A percentile compares a stretch with the other conserved stretches of the same genome.
These are phyloP conservation scores for Halcyon smyrnensis DNA, from an alignment of 2,797 vertebrate species.

Conservation along the genomic window DNA sequence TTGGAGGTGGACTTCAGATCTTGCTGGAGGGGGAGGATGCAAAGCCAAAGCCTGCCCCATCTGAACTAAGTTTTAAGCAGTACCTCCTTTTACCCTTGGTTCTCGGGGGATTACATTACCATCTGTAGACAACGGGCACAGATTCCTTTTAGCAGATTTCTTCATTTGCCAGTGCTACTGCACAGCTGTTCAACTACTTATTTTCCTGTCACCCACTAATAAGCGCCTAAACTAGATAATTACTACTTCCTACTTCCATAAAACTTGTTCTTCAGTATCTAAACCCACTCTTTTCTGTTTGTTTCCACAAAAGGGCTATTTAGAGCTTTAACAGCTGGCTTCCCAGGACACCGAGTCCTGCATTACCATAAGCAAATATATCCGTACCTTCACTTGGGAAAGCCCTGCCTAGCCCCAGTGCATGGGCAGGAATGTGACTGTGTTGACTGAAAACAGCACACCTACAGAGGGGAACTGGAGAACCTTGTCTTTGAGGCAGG, in stretches of 20 bases:
- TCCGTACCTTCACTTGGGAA: background rate
- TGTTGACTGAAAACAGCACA: background rate
- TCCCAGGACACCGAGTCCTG: background rate
- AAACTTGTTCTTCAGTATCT: conserved; percentile 26
- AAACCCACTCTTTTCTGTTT: background rate
- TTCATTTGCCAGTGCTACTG: background rate
- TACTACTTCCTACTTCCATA: conserved; percentile 1
- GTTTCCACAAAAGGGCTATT: background rate
- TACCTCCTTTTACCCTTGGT: background rate
- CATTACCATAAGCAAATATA: background rate
- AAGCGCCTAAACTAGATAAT: conserved; percentile 20
- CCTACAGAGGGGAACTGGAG: background rate
- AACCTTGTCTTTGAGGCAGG: background rate
- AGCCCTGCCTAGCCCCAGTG: background rate
- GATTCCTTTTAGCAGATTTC: conserved; percentile 10
- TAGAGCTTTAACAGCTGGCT: background rate
- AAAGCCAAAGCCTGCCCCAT: background rate
- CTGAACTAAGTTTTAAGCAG: background rate
- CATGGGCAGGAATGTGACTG: fast-evolving
- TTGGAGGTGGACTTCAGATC: background rate
- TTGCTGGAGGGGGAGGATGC: fast-evolving
- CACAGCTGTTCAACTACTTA: conserved; percentile 49
- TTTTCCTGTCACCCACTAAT: conserved; percentile 44
- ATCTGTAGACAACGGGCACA: background rate
- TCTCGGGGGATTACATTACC: background rate